Conservation (phyloP, 2,113 vertebrate species). For the Eolophus roseicapilla region DNA sequence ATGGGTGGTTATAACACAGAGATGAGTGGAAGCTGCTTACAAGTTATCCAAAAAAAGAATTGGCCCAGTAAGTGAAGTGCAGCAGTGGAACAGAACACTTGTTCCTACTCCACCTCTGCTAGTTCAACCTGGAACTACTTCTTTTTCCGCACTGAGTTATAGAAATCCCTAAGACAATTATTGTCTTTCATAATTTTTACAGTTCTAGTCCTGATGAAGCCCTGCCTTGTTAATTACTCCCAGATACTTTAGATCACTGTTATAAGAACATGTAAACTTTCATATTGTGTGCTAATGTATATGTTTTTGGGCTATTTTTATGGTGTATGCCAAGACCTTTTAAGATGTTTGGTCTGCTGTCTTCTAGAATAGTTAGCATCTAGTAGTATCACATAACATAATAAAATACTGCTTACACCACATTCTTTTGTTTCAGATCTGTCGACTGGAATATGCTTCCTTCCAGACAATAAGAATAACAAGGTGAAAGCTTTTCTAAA, state of each 20-base stretch:
- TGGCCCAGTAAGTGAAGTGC: background rate
- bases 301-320: background rate
- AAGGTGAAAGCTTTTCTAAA: constrained; percentile 60
- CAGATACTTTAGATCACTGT: background rate
- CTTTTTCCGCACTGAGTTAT: background rate
- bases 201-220: background rate
- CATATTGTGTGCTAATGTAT: background rate
- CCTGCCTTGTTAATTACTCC: background rate
- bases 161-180: background rate
- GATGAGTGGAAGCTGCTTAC: background rate
- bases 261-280: background rate
- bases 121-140: background rate
- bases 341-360: background rate
- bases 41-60: background rate
- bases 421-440: constrained; percentile 71
- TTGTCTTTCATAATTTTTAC: background rate
- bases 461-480: constrained; percentile 66
- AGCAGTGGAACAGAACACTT: background rate
- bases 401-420: background rate
- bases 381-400: background rate
- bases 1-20: background rate
- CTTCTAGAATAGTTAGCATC: background rate
- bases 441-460: constrained; percentile 70
- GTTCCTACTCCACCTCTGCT: background rate
- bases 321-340: background rate